Conservation (phyloP, 2,113 vertebrate species). For the Gnathonemus echidnorhynchus region DNA sequence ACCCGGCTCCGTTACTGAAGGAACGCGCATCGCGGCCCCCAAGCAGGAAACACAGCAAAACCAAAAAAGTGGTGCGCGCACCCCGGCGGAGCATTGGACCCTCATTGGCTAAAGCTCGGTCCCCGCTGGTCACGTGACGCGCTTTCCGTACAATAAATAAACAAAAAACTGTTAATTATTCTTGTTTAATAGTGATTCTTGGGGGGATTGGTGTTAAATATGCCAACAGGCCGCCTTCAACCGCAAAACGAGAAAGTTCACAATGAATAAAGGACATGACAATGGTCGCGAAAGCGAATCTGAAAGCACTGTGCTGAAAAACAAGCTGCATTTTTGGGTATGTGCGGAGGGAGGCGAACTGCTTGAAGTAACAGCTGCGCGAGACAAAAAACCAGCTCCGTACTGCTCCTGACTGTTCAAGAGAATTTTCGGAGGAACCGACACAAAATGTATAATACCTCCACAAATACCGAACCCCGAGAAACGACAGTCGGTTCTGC, state of each 20-base stretch:
- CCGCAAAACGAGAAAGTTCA: not conserved
- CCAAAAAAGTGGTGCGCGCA: constrained; percentile 42
- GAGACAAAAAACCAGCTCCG: constrained; percentile 32
- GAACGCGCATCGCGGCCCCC: constrained; percentile 44
- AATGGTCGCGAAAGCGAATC: not conserved
- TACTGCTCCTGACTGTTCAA: constrained; percentile 8
- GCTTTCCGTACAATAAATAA: constrained; percentile 65
- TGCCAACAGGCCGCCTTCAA: not conserved
- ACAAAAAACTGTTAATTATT: constrained; percentile 41
- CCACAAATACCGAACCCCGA: constrained; percentile 9
- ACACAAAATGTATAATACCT: not conserved
- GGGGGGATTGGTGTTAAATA: not conserved
- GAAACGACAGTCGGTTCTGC: constrained; percentile 29
- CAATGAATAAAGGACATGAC: not conserved
- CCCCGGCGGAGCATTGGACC: constrained; percentile 31
- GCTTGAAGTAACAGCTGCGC: constrained; percentile 37
- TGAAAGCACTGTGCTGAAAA: constrained; percentile 27
- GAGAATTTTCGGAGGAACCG: constrained; percentile 10
- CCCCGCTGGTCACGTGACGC: constrained; percentile 57
- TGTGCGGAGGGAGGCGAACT: constrained; percentile 42
- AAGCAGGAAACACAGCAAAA: constrained; percentile 39
- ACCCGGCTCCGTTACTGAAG: constrained; percentile 30
- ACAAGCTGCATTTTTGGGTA: constrained; percentile 25
- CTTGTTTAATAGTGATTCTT: not conserved
- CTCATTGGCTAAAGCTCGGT: constrained; percentile 51